phyloP scores from a whole-genome alignment of 1,140 invertebrate genomes.

The Triops cancriformis region DNA sequence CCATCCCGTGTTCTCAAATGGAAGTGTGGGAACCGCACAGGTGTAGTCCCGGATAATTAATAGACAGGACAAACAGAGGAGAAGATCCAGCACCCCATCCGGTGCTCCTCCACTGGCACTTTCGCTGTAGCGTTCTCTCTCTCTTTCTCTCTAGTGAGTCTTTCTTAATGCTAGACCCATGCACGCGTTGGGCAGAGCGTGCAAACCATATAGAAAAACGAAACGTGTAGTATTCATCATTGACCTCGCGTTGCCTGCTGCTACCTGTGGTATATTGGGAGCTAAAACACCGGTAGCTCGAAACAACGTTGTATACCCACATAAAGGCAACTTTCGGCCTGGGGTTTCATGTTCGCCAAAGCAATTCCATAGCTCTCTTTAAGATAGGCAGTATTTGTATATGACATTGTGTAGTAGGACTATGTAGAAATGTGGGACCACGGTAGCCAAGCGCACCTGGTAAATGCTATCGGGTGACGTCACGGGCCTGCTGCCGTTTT shows the following conservation, averaged over 20 bases:
- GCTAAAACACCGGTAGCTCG: no score
- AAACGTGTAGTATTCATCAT: no score
- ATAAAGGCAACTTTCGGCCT: no score
- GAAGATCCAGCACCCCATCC: constrained; percentile 12
- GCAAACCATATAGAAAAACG: no score
- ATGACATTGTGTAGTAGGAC: not conserved
- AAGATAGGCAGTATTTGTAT: not conserved
- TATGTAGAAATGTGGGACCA: not conserved
- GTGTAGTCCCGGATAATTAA: constrained; percentile 4
- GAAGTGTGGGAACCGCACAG: constrained; percentile 9
- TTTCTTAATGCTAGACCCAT: no score
- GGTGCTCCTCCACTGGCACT: not conserved
- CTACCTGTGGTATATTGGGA: no score
- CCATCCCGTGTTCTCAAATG: constrained; percentile 6
- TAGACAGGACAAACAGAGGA: constrained; percentile 13
- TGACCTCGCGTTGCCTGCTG: no score
- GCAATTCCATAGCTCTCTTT: no score
- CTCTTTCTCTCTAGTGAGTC: no score
- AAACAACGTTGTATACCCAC: no score
- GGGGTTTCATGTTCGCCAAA: no score
- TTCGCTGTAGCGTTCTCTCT: not conserved
- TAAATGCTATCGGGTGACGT: constrained; percentile 11
- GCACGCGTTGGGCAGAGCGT: no score
- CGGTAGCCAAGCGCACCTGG: not conserved
- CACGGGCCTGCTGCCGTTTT: not conserved